phyloP scores from a whole-genome alignment of 2,113 vertebrate species.

The Sphaerodactylus townsendi region DNA sequence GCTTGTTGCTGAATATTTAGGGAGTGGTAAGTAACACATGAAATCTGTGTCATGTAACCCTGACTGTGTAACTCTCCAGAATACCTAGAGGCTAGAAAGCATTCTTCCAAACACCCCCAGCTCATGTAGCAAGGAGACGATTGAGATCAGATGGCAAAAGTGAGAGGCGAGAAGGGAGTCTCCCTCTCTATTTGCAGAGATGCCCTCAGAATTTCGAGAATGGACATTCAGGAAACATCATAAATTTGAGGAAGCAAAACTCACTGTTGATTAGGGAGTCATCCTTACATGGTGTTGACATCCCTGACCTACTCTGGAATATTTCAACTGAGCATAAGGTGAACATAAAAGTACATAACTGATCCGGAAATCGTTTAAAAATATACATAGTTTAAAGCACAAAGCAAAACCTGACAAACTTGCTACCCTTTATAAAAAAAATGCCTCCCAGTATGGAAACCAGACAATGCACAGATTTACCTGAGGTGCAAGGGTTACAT shows the following conservation, averaged over 20 bases:
- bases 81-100: not conserved
- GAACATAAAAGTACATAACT: conserved; percentile 56
- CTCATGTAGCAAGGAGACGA: conserved; percentile 21
- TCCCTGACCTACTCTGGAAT: conserved; percentile 7
- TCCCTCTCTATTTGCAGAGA: conserved; percentile 39
- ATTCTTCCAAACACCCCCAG: conserved; percentile 29
- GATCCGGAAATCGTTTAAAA: conserved; percentile 48
- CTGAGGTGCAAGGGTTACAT: conserved; percentile 78
- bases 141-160: conserved; percentile 22
- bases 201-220: conserved; percentile 23
- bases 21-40: not conserved
- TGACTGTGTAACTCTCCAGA: not conserved
- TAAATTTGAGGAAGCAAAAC: not conserved
- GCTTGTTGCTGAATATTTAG: not conserved
- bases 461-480: conserved; percentile 73
- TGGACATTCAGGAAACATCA: not conserved
- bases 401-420: conserved; percentile 53
- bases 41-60: not conserved
- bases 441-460: conserved; percentile 54
- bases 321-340: conserved; percentile 51
- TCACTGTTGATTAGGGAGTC: conserved; percentile 12
- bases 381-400: conserved; percentile 57
- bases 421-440: conserved; percentile 38
- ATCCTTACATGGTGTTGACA: conserved; percentile 31
- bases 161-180: not conserved